Evolutionary conservation across 2,888 invertebrate species (phyloP), one percentile per base, ranked within the genome.

Genomic region (Copidosoma aretas): DNA sequence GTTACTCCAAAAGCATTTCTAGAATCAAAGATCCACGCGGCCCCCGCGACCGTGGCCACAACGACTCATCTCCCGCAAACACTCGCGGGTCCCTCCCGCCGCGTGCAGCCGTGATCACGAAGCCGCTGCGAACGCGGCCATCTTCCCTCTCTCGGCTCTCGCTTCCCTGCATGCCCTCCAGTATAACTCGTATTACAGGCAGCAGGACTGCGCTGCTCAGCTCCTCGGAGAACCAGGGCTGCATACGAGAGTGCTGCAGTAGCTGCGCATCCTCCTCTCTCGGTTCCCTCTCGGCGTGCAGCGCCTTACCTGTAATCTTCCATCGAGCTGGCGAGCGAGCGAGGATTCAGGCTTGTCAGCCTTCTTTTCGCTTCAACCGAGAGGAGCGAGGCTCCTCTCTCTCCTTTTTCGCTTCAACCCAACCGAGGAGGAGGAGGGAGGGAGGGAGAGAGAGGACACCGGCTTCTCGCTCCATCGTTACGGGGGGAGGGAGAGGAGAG

Each of bases 401-500:
- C 43, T 41, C 4, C 22, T 24, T 41, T 25, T 51, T 52, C 41
- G 17, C 10, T 17, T 3, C 12, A 46, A 46, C 8, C 43, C 43
- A 1, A 46, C n/a, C 12, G 32, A 14, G 21, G 46, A 62, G 56
- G 53, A 43, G 54, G 56, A 56, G 49, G 25, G 54, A 56, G 46
- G 19, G 49, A 63, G 24, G 41, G 0, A 68, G 56, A 65, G 66
- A 63, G 74, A 74, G 76, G 73, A 75, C 74, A 76, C 75, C 75
- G 75, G 74, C 75, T 76, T 73, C 73, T n/a, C n/a, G n/a, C n/a
- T 73, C 73, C 70, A 63, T 46, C 14, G 67, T 64, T 60, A 19
- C 66, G 49, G 52, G 49, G 62, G 68, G 64, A 71, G 68, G 60
- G 66, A 67, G 66, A 64, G 64, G 58, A 62, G 64, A 62, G 64